Conservation (phyloP, 2,888 invertebrate genomes). For the Argyra leucocephala region DNA sequence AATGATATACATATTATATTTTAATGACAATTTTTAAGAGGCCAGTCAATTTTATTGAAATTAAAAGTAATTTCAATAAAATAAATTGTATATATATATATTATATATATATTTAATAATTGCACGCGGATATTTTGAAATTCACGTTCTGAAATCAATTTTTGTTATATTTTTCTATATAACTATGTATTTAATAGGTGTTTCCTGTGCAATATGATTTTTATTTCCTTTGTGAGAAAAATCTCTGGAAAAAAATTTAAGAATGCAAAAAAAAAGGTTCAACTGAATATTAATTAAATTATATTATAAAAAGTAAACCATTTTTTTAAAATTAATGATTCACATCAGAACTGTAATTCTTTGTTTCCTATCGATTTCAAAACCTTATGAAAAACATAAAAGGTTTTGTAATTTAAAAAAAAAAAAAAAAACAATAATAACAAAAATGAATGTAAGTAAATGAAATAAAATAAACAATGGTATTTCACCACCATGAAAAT, state of each 20-base stretch:
- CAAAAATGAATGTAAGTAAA: no score
- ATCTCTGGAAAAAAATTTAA: background rate
- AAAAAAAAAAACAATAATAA: background rate
- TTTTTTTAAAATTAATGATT: background rate
- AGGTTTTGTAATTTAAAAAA: background rate
- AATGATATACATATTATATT: constrained; percentile 1
- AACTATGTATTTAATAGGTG: background rate
- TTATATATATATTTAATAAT: background rate
- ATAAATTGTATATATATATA: no score
- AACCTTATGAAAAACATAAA: background rate
- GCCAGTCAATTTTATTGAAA: background rate
- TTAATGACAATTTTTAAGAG: background rate
- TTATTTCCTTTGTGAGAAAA: background rate
- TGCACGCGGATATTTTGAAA: background rate
- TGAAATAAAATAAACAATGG: no score
- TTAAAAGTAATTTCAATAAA: background rate
- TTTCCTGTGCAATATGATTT: background rate
- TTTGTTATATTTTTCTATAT: background rate
- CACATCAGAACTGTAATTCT: background rate
- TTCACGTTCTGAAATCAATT: background rate
- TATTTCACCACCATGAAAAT: no score
- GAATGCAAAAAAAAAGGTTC: background rate
- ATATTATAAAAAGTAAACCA: background rate
- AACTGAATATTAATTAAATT: background rate
- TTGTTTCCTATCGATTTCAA: background rate